Evolutionary conservation across 2,797 vertebrate species (phyloP).

Genomic region (Sebastes trivittatus): DNA sequence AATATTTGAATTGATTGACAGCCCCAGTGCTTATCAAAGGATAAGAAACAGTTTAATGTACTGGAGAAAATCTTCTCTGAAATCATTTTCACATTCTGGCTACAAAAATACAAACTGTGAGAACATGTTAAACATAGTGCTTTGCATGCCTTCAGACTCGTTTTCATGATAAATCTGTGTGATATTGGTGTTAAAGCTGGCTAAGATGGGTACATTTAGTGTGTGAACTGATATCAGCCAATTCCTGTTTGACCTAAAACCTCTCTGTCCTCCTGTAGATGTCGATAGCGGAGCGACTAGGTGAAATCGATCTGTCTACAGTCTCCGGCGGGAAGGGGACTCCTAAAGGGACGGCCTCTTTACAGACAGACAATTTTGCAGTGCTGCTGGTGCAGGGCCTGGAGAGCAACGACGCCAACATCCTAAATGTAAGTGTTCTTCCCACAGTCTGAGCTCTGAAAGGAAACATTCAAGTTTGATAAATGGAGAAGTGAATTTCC

Average conservation of each 20-base stretch:
- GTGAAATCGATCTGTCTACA: slow-evolving; percentile 87
- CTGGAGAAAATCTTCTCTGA: no score
- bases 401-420: slow-evolving; percentile 91
- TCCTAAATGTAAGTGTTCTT: slow-evolving; percentile 90
- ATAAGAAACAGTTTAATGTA: no score
- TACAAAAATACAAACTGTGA: no score
- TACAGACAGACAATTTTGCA: slow-evolving; percentile 91
- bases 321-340: slow-evolving; percentile 71
- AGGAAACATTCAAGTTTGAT: neutral
- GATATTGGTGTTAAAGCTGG: neutral
- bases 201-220: neutral
- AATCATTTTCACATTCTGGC: no score
- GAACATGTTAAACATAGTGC: no score
- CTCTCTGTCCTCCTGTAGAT: slow-evolving; percentile 75
- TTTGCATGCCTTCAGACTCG: no score
- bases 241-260: neutral
- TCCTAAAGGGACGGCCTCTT: slow-evolving; percentile 79
- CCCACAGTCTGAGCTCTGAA: neutral
- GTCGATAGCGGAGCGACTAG: slow-evolving; percentile 92
- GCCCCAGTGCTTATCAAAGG: no score
- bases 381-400: slow-evolving; percentile 94
- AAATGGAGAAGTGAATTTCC: neutral
- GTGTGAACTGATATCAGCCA: neutral
- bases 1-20: no score
- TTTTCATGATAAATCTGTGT: no score